Evolutionary conservation across 2,113 vertebrate genomes (phyloP).

Genomic region (Gulo gulo): DNA sequence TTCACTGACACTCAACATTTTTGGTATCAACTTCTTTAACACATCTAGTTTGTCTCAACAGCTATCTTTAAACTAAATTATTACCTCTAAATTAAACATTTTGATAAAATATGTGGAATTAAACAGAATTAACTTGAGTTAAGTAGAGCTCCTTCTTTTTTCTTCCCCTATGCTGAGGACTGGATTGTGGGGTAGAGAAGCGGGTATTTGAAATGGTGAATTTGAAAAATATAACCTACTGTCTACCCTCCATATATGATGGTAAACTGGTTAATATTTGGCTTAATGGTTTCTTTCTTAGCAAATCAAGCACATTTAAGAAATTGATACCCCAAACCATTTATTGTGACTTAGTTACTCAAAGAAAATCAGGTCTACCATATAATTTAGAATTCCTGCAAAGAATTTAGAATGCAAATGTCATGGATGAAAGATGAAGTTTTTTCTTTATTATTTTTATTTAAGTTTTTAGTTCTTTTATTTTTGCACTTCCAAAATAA

Average conservation of each 20-base stretch:
- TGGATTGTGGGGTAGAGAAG: background rate
- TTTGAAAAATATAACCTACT: slow-evolving; percentile 11
- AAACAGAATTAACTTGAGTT: slow-evolving; percentile 23
- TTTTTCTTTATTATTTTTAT: background rate
- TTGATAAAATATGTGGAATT: slow-evolving; percentile 67
- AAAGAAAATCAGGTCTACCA: background rate
- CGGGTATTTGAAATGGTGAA: background rate
- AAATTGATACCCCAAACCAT: background rate
- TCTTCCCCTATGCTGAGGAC: background rate
- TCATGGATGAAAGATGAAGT: background rate
- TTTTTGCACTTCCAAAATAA: slow-evolving; percentile 7
- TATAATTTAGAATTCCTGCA: background rate
- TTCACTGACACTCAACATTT: slow-evolving; percentile 82
- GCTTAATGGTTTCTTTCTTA: slow-evolving; percentile 43
- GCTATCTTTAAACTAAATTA: slow-evolving; percentile 79
- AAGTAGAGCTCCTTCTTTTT: background rate
- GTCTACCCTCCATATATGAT: background rate
- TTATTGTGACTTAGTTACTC: background rate
- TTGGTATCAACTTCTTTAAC: slow-evolving; percentile 76
- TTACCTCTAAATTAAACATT: slow-evolving; percentile 73
- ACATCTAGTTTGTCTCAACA: slow-evolving; percentile 72
- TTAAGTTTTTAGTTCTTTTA: background rate
- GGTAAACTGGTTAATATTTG: slow-evolving; percentile 18
- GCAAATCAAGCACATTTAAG: slow-evolving; percentile 17
- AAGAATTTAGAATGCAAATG: slow-evolving; percentile 6